phyloP scores from a whole-genome alignment of 92 coral and sea anemone species.

The Galaxea fascicularis region DNA sequence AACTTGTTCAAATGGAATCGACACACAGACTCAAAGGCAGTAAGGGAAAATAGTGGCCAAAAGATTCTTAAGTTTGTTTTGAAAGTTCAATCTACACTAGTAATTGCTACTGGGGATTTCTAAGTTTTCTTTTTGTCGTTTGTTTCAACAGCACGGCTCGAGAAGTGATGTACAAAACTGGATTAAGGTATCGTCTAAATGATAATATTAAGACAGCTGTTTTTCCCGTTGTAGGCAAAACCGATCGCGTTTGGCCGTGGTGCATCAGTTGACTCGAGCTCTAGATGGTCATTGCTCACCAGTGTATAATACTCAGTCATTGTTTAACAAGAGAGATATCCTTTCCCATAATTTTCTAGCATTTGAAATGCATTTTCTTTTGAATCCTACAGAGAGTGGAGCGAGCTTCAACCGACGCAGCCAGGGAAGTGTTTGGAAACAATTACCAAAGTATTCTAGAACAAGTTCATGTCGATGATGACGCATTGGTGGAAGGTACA shows the following conservation, averaged over 20 bases:
- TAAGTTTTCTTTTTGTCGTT: neutral
- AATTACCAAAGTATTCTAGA: slow-evolving; percentile 78
- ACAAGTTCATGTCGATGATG: slow-evolving; percentile 94
- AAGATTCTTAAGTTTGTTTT: neutral
- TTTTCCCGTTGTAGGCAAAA: too few species aligned
- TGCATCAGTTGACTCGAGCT: too few species aligned
- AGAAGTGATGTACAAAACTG: slow-evolving; percentile 88
- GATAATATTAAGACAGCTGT: neutral
- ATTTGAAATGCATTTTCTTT: neutral
- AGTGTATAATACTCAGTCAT: too few species aligned
- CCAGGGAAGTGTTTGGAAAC: slow-evolving; percentile 92
- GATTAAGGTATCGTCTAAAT: slow-evolving; percentile 81
- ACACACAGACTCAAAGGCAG: slow-evolving; percentile 74
- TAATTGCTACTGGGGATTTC: neutral
- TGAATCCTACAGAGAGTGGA: slow-evolving; percentile 76
- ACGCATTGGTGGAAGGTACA: slow-evolving; percentile 95
- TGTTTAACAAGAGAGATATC: too few species aligned
- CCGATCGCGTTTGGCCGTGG: too few species aligned
- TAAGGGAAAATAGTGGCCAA: slow-evolving; percentile 33
- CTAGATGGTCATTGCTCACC: too few species aligned
- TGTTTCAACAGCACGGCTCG: slow-evolving; percentile 18
- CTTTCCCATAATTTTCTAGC: too few species aligned
- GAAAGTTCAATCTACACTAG: too few species aligned
- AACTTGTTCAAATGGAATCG: slow-evolving; percentile 89
- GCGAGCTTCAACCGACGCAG: slow-evolving; percentile 91